Evolutionary conservation across 1,140 invertebrate species (phyloP).

Genomic region (Neodiprion fabricii): DNA sequence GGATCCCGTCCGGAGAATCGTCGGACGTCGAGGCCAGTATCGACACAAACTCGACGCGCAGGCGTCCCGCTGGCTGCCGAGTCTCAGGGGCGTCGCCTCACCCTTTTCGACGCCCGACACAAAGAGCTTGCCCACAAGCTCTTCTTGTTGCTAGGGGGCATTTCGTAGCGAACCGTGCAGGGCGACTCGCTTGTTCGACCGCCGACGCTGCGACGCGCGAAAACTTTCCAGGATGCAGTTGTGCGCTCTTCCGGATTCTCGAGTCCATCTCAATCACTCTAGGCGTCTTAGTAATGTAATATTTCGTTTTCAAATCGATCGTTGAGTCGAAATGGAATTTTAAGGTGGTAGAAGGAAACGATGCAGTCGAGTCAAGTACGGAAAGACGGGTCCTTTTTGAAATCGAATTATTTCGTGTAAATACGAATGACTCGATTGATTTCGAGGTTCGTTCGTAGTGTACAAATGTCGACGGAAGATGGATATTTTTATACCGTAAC

Average conservation of each 20-base stretch:
- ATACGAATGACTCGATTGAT: too few relatives aligned
- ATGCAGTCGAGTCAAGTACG: too few relatives aligned
- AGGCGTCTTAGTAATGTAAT: too few relatives aligned
- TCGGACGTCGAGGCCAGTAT: constrained; percentile 23
- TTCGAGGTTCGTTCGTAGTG: too few relatives aligned
- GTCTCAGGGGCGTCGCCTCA: not conserved
- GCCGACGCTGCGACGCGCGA: not conserved
- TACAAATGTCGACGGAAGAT: too few relatives aligned
- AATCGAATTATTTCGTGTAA: too few relatives aligned
- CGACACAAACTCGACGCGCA: constrained; percentile 26
- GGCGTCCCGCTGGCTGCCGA: constrained; percentile 21
- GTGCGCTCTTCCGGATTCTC: not conserved
- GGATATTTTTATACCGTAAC: too few relatives aligned
- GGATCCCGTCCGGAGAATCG: not conserved
- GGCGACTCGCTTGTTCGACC: not conserved
- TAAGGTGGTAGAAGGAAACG: not conserved
- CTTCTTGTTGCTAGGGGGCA: constrained; percentile 9
- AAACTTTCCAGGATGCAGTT: not conserved
- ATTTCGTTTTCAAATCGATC: too few relatives aligned
- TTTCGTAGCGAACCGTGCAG: not conserved
- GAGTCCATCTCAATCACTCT: too few relatives aligned
- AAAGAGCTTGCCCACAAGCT: not conserved
- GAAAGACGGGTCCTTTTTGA: too few relatives aligned
- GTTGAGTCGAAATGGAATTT: not conserved
- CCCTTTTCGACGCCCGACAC: not conserved